Base-by-base conservation (phyloP, 2,888 invertebrate genomes). In the Drosophila tripunctata region DNA sequence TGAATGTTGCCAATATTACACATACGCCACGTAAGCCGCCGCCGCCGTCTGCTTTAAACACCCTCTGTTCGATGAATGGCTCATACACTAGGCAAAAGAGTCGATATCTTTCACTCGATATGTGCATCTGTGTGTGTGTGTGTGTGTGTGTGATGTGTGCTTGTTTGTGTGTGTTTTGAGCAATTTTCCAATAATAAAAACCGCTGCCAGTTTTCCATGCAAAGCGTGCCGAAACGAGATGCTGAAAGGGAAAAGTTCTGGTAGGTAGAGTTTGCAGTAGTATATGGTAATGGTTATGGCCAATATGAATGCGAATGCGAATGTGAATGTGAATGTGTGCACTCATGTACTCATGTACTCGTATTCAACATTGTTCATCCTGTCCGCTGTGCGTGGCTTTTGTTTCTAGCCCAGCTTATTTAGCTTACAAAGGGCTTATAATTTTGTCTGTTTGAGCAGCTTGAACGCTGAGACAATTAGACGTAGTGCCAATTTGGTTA, bases 171-270 rank as follows among this genome's bases (percentile, higher is more conserved):
- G 51, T 55, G 55, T 67, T 68, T 74, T 70, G 47, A 65, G 58
- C 62, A 67, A 67, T 71, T 71, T 74, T 68, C 62, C 62, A 71
- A 71, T 71, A 67, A 71, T 65, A 67, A 45, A 54, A 67, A 67
- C 56, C 51, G 54, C 47, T 55, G 40, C 55, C 55, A 57, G 58
- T 57, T 48, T 56, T 40, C 48, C 50, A 36, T 54, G 54, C 41
- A 41, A 14, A 35, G 36, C 21, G 10, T 24, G 27, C 27, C n/a
- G n/a, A n/a, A n/a, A 45, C 7, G 27, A 56, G 43, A 56, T 50
- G 56, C 62, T 44, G 14, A 21, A 6, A 15, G 14, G 31, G 14
- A 21, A 36, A 17, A 17, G 36, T 0, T 2, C 19, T 8, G 14
- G n/a, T 0, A n/a, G 14, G 8, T 2, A 15, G 10, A 5, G 47